Evolutionary conservation across 1,140 invertebrate species (phyloP).

Genomic region (Stegodyphus mimosarum): DNA sequence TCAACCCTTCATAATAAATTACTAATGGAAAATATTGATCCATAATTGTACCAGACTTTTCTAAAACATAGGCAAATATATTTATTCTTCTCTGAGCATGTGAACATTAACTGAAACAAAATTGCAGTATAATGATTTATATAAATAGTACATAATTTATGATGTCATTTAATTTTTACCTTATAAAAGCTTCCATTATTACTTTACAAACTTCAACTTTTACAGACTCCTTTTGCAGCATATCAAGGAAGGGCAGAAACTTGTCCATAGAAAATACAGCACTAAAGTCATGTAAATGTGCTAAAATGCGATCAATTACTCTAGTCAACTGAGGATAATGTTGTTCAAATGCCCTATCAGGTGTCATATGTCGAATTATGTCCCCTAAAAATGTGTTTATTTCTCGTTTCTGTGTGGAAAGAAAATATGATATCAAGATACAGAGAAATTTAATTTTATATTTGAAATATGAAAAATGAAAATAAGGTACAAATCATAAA

Average conservation of each 20-base stretch:
- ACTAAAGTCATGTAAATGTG: conserved; percentile 79
- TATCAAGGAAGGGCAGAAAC: conserved; percentile 88
- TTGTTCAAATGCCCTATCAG: conserved; percentile 78
- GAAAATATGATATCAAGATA: background rate
- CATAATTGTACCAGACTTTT: too few species aligned
- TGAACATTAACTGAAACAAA: too few species aligned
- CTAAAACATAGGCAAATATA: too few species aligned
- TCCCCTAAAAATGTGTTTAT: conserved; percentile 87
- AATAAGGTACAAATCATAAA: background rate
- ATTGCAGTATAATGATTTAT: too few species aligned
- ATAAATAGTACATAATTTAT: too few species aligned
- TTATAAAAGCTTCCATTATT: conserved; percentile 79
- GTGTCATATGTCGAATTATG: conserved; percentile 82
- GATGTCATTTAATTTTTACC: conserved; percentile 62
- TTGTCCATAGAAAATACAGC: conserved; percentile 85
- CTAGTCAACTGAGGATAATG: conserved; percentile 81
- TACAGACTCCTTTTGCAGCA: conserved; percentile 86
- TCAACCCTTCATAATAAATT: too few species aligned
- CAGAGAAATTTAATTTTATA: background rate
- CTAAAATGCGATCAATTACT: conserved; percentile 79
- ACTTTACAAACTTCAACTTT: conserved; percentile 87
- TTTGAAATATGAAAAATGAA: background rate
- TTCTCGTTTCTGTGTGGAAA: conserved; percentile 76
- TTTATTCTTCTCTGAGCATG: too few species aligned
- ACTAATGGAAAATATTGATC: too few species aligned